Percentiles rank a stretch among this genome's conserved stretches.
Conservation (phyloP, 2,113 vertebrate genomes). For the Pyxicephalus adspersus region DNA sequence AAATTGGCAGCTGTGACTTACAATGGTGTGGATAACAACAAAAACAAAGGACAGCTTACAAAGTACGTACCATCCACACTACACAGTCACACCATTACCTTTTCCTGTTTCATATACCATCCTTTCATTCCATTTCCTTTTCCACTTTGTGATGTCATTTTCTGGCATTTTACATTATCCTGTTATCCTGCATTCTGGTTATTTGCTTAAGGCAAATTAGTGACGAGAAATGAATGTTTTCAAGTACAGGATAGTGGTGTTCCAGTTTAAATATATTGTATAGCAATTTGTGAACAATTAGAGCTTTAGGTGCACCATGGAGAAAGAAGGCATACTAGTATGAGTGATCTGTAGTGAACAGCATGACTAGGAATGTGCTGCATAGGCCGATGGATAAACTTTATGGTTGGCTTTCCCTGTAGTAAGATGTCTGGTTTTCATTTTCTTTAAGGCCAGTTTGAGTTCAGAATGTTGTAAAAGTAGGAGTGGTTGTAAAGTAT, state of each 20-base stretch:
- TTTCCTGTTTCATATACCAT: slow-evolving; percentile 2
- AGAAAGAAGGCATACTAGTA: neutral
- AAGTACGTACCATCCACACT: slow-evolving; percentile 79
- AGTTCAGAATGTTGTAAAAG: slow-evolving; percentile 25
- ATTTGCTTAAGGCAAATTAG: too few species aligned
- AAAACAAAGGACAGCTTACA: slow-evolving; percentile 91
- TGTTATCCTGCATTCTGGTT: neutral
- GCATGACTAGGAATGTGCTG: slow-evolving; percentile 14
- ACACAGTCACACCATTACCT: neutral
- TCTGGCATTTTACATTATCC: neutral
- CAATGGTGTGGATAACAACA: slow-evolving; percentile 96
- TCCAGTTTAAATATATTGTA: too few species aligned
- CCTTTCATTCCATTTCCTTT: slow-evolving; percentile 10
- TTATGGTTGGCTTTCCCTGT: slow-evolving; percentile 18
- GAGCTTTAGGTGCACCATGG: neutral
- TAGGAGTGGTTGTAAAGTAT: neutral
- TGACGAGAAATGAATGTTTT: too few species aligned
- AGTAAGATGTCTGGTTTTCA: slow-evolving; percentile 30
- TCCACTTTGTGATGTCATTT: neutral
- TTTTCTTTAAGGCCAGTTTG: slow-evolving; percentile 25
- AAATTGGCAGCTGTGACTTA: slow-evolving; percentile 97
- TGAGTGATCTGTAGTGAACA: neutral
- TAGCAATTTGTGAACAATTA: too few species aligned
- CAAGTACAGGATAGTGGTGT: too few species aligned
- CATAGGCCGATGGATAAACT: neutral